Conservation (phyloP, 1,140 invertebrate species). For the Formica exsecta region DNA sequence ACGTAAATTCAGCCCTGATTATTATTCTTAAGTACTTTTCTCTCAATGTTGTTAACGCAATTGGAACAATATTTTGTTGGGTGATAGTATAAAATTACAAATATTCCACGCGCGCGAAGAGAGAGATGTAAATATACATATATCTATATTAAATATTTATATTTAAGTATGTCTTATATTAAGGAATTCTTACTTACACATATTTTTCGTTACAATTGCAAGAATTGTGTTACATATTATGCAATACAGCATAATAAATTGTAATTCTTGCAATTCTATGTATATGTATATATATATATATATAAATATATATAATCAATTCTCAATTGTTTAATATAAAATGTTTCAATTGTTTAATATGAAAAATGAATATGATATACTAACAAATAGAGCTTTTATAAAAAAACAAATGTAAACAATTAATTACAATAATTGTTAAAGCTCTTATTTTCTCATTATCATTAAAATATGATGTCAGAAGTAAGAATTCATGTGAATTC, state of each 20-base stretch:
- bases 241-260: not conserved
- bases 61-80: conserved; percentile 22
- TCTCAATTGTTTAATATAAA: not conserved
- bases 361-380: not conserved
- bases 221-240: conserved; percentile 2
- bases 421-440: conserved; percentile 22
- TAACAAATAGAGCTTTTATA: conserved; percentile 49
- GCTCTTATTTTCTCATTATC: too few relatives aligned
- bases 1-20: conserved; percentile 6
- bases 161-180: conserved; percentile 25
- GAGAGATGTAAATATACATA: conserved; percentile 36
- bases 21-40: conserved; percentile 61
- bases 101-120: conserved; percentile 45
- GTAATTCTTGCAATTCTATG: too few relatives aligned
- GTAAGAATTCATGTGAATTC: too few relatives aligned
- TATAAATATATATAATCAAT: not conserved
- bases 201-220: conserved; percentile 20
- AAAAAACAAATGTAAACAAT: not conserved
- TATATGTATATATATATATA: too few relatives aligned
- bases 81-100: conserved; percentile 70
- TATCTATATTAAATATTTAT: conserved; percentile 35
- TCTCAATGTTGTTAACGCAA: conserved; percentile 45
- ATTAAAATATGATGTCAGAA: too few relatives aligned
- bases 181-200: not conserved
- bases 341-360: not conserved